Evolutionary conservation across 2,888 invertebrate genomes (phyloP).

Genomic region (Pheosia tremula): DNA sequence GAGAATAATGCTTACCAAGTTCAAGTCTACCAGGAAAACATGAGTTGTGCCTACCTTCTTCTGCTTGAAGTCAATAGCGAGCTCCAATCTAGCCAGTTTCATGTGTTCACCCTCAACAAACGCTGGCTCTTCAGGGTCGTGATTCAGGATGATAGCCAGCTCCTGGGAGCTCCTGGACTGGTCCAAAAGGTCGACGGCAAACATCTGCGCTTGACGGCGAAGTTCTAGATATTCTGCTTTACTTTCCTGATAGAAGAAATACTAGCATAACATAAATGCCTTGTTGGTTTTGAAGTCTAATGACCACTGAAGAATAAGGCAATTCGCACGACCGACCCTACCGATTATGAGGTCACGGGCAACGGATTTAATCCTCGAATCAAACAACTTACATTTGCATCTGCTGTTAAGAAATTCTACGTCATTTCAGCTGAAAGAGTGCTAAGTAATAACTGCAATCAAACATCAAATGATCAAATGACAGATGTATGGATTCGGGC

Average conservation of each 20-base stretch:
- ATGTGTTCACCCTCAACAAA: constrained; percentile 93
- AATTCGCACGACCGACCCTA: no score
- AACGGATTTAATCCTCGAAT: no score
- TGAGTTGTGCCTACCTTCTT: constrained; percentile 88
- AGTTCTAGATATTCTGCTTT: constrained; percentile 94
- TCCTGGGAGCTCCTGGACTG: constrained; percentile 97
- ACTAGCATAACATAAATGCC: neutral
- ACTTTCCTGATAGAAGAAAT: constrained; percentile 86
- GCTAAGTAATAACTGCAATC: no score
- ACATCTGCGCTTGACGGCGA: constrained; percentile 94
- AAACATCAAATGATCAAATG: no score
- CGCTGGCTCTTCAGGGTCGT: constrained; percentile 90
- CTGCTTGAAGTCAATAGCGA: constrained; percentile 97
- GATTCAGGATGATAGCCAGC: constrained; percentile 96
- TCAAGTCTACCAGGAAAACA: neutral
- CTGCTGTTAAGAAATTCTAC: no score
- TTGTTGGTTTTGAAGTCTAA: no score
- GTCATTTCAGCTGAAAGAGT: no score
- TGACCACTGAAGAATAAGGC: no score
- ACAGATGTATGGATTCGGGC: no score
- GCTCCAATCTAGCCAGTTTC: constrained; percentile 92
- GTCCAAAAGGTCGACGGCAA: constrained; percentile 95
- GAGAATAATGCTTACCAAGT: no score
- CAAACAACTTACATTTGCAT: no score
- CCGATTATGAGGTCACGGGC: no score